Conservation (phyloP, 1,140 invertebrate genomes). For the Thalassaphorura encarpata region DNA sequence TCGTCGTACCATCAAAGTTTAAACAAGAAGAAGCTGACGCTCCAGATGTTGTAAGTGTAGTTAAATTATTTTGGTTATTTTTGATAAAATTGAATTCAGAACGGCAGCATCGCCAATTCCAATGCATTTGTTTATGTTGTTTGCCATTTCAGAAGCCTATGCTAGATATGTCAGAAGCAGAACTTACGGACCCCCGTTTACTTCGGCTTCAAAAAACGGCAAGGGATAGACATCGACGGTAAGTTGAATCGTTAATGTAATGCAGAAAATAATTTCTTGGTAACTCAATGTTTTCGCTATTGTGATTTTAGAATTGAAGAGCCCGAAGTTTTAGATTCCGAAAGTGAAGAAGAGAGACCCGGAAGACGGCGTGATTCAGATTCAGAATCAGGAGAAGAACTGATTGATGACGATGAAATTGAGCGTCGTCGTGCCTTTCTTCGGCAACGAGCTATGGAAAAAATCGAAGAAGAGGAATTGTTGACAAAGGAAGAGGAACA, state of each 20-base stretch:
- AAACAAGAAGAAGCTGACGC: slow-evolving; percentile 17
- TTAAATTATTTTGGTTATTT: not conserved
- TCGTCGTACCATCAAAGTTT: slow-evolving; percentile 50
- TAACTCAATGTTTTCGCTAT: slow-evolving; percentile 5
- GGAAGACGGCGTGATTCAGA: slow-evolving; percentile 34
- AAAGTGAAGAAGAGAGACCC: slow-evolving; percentile 40
- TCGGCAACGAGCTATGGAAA: slow-evolving; percentile 54
- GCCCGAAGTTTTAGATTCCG: slow-evolving; percentile 60
- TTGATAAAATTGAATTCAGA: no score
- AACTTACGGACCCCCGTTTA: slow-evolving; percentile 63
- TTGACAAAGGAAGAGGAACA: slow-evolving; percentile 59
- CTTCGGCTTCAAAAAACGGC: slow-evolving; percentile 44
- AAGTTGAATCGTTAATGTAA: no score
- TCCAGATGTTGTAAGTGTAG: slow-evolving; percentile 9
- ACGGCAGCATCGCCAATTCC: not conserved
- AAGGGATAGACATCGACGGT: slow-evolving; percentile 42
- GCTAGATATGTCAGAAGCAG: slow-evolving; percentile 31
- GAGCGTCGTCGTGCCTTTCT: slow-evolving; percentile 58
- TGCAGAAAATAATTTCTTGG: no score
- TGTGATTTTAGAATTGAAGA: slow-evolving; percentile 48
- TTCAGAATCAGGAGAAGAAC: slow-evolving; percentile 49
- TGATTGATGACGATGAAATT: slow-evolving; percentile 68
- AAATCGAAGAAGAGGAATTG: slow-evolving; percentile 54
- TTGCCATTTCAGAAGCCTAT: slow-evolving; percentile 35
- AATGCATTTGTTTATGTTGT: not conserved